Base-by-base conservation (phyloP, 1,140 invertebrate species). In the Pinna nobilis region DNA sequence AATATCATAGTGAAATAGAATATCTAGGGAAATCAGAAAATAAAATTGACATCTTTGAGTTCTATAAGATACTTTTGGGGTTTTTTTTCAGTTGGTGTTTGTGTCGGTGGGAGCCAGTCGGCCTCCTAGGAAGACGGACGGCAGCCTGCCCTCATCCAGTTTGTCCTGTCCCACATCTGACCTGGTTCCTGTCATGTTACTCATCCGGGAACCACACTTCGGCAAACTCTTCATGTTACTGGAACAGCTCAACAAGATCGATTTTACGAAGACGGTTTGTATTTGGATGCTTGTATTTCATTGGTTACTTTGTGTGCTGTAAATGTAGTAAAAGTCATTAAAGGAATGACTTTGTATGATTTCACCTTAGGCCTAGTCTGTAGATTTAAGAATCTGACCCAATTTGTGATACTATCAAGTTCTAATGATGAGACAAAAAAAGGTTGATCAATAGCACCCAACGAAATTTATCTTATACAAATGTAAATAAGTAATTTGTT, bases 201-300 rank as follows among this genome's bases (percentile, higher is more conserved):
- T 98, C 0, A 90, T 97, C 20, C 92, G 95, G 80, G 93, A 95
- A 30, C 93, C 93, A 49, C 95, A 97, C 87, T 97, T 98, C 88
- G 95, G 96, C 82, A 94, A 96, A 79, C 90, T 98, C 0, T 97
- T 98, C 87, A 93, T 92, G 18, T 90, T 98, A 11, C 95, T 97
- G 94, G 94, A 97, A 79, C 95, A 94, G 6, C 89, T 98, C 2
- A 95, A 95, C 44, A 84, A 86, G 63, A 74, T 89, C 1, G 94
- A 94, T 84, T 93, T 94, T 6, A 91, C 92, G 5, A 91, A 92
- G 25, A 59, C 30, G 5, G 23, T 28, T 23, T 23, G 1, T 53
- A 28, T 11, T 47, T 2, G 15, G 15, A 20, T 9, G 7, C 15
- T 47, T 47, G 20, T 18, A 47, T 47, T 1, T 18, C 7, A 15